A percentile compares a stretch with the other conserved stretches of the same genome.
phyloP scores from a whole-genome alignment of 1,140 invertebrate species.

The Macrobrachium nipponense region DNA sequence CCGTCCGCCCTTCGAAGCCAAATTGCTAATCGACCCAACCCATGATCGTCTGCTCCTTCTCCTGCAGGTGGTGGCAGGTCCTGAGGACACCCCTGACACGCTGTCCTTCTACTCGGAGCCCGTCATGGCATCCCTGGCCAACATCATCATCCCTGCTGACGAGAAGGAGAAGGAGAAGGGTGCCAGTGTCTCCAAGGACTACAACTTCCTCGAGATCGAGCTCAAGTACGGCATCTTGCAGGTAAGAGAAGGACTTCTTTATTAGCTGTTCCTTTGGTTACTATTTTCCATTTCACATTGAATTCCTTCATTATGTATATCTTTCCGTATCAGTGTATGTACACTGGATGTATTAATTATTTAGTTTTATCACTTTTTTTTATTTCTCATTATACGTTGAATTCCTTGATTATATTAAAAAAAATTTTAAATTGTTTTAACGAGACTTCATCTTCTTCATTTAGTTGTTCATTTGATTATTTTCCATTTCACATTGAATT shows the following conservation, averaged over 20 bases:
- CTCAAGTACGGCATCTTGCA: slow-evolving; percentile 93
- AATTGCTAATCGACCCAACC: background rate
- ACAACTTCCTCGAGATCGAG: slow-evolving; percentile 90
- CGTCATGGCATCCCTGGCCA: slow-evolving; percentile 87
- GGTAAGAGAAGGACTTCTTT: slow-evolving; percentile 72
- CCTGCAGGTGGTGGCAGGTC: slow-evolving; percentile 77
- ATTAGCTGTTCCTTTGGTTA: too few species aligned
- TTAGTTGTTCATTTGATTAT: too few species aligned
- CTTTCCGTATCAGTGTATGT: too few species aligned
- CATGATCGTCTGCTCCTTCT: background rate
- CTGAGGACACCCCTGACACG: slow-evolving; percentile 87
- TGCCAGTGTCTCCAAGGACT: slow-evolving; percentile 73
- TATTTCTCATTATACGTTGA: too few species aligned
- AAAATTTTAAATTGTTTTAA: too few species aligned
- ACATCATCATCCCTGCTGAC: slow-evolving; percentile 79
- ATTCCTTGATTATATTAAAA: too few species aligned
- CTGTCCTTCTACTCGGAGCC: slow-evolving; percentile 93
- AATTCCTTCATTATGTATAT: too few species aligned
- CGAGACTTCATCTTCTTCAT: too few species aligned
- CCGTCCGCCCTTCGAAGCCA: background rate
- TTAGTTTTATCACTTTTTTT: too few species aligned
- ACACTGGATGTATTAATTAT: too few species aligned
- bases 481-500: too few species aligned
- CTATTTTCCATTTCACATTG: background rate
- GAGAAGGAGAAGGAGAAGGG: slow-evolving; percentile 64